Percentiles rank a stretch among this genome's conserved stretches.
phyloP scores from a whole-genome alignment of 2,888 invertebrate genomes.

The Lycophotia porphyrea region DNA sequence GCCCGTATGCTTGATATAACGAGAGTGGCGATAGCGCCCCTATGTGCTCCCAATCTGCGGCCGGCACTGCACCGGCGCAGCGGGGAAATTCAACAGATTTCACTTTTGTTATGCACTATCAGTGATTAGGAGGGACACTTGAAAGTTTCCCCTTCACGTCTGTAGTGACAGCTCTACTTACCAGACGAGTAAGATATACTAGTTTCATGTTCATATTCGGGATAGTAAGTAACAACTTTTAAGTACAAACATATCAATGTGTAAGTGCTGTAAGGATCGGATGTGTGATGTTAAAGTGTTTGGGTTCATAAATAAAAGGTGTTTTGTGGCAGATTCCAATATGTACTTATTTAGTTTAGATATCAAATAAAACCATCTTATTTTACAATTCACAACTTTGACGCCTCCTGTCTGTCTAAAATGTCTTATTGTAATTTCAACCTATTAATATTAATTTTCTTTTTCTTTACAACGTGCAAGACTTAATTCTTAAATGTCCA shows the following conservation, averaged over 20 bases:
- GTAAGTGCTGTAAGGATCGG: neutral
- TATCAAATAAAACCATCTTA: neutral
- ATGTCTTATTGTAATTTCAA: neutral
- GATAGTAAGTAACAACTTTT: slow-evolving; percentile 4
- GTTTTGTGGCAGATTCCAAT: neutral
- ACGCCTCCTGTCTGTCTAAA: neutral
- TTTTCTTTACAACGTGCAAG: neutral
- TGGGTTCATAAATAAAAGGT: neutral
- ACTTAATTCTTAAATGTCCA: neutral
- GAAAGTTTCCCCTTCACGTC: slow-evolving; percentile 55
- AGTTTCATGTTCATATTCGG: slow-evolving; percentile 39
- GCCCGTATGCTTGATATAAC: slow-evolving; percentile 80
- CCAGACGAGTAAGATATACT: slow-evolving; percentile 39
- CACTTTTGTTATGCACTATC: slow-evolving; percentile 81
- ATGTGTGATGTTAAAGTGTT: neutral
- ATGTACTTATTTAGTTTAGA: neutral
- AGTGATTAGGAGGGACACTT: slow-evolving; percentile 53
- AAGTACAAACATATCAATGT: neutral
- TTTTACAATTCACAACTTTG: neutral
- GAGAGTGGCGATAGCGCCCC: slow-evolving; percentile 81
- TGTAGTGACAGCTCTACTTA: slow-evolving; percentile 38
- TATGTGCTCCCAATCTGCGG: slow-evolving; percentile 73
- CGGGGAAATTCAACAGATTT: slow-evolving; percentile 80
- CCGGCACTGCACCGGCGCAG: slow-evolving; percentile 51
- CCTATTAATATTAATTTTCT: neutral